Base-by-base conservation (phyloP, 2,113 vertebrate species). In the Entelurus aequoreus region DNA sequence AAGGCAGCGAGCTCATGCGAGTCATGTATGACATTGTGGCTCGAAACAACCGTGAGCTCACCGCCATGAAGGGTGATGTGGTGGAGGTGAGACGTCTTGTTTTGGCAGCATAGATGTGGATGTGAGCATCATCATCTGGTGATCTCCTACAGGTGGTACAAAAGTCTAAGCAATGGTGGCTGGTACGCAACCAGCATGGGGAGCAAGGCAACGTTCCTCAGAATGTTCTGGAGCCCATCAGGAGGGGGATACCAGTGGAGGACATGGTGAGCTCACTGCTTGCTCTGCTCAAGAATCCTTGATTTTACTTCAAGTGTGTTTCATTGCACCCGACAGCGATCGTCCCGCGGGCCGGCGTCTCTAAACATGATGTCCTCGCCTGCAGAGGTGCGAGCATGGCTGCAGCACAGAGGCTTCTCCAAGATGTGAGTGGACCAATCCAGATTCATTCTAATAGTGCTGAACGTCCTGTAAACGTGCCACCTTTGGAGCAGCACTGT, bases 151-250 rank as follows among this genome's bases (percentile, higher is more conserved):
- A 98, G 96, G 89, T 98, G 48, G 68, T 96, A 70, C 88, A 95
- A 74, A 88, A 89, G 63, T 83, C 84, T 52, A 93, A 80, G 68
- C 93, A 93, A 50, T 97, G 96, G 96, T 98, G 94, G 93, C 87
- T 91, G 50, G 93, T 96, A 68, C 88, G 91, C 59, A 94, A 94
- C 36, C 4, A 4, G 6, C 42, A 0, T 0, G 75, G 83, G 0
- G 72, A 85, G 47, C 85, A 85, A 36, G 96, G 96, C 0, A 87
- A 91, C 19, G 82, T 99, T 57, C 95, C 96, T 16, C 89, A 86
- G 66, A 95, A 95, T 72, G 89, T 99, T 71, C 77, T 98, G 75
- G 90, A 93, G 71, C 82, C 86, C 1, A 36, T 86, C n/a, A 66
- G 70, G 1, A 37, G 0, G 48, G 16, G 0, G 0, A 0, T 47